Conservation (phyloP, 2,888 invertebrate species). For the Creontiades dilutus region DNA sequence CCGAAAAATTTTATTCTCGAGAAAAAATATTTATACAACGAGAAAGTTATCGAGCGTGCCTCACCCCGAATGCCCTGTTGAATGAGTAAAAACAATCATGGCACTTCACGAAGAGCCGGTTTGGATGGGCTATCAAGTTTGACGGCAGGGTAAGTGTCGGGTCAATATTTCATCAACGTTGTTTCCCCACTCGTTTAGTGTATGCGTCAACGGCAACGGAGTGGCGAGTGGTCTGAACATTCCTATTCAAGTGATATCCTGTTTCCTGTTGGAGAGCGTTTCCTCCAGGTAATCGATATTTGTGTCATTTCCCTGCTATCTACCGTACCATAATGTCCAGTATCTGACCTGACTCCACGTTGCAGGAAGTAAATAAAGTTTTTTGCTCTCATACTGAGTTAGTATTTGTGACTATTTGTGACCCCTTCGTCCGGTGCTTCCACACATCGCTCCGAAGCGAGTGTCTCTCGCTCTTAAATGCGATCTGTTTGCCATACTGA, state of each 20-base stretch:
- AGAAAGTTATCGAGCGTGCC: not conserved
- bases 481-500: too few species aligned
- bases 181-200: constrained; percentile 22
- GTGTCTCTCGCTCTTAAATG: too few species aligned
- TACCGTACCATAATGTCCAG: not conserved
- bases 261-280: not conserved
- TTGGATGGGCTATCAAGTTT: constrained; percentile 38
- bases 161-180: constrained; percentile 24
- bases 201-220: constrained; percentile 31
- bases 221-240: constrained; percentile 28
- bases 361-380: too few species aligned
- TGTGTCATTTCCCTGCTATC: not conserved
- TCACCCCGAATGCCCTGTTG: not conserved
- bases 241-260: not conserved
- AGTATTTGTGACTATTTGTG: too few species aligned
- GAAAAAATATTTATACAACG: not conserved
- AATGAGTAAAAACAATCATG: constrained; percentile 42
- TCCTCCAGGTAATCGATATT: constrained; percentile 15
- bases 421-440: too few species aligned
- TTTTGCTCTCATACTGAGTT: too few species aligned
- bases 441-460: too few species aligned
- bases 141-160: constrained; percentile 27
- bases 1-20: not conserved
- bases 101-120: constrained; percentile 30
- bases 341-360: too few species aligned